Base-by-base conservation (phyloP, 2,888 invertebrate species). In the Hymenopus coronatus region DNA sequence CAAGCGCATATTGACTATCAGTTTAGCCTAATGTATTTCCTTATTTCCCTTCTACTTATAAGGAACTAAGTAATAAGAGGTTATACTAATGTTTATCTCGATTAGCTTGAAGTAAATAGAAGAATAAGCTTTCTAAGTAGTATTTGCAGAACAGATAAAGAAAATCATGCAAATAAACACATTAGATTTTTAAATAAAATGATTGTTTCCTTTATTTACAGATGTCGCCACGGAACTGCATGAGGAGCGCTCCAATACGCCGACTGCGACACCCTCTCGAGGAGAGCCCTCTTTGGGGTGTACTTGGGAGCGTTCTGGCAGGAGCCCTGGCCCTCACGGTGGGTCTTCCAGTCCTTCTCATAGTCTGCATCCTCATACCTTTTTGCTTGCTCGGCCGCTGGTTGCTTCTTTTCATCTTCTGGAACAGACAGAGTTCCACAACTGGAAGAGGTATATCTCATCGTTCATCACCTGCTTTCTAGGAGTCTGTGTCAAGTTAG, bases 201-300 rank as follows among this genome's bases (percentile, higher is more conserved):
- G 12, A 40, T 40, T 70, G 28, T n/a, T 15, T 85, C 4, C 15
- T 87, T 15, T 81, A 12, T 27, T 27, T 83, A 14, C 54, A 89
- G 88, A 88, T 89, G 88, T 83, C 84, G 30, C 84, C 70, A 20
- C 84, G 87, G 28, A 84, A 88, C 33, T 88, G 33, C 28, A 33
- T 89, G 87, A 82, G 89, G 27, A 89, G 89, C 91, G 93, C 93
- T 9, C 93, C 93, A 9, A 92, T 93, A 87, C 92, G 91, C 82
- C 92, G 93, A n/a, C 91, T 94, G 85, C 92, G 92, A 54, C 93
- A 93, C 90, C 92, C 93, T 25, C 92, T 93, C 88, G 93, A 93
- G 90, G 92, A 92, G 91, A 93, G 93, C 89, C 91, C 93, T n/a
- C 90, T 92, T 87, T 92, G 92, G 91, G 91, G 91, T 9, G 90